These are phyloP conservation scores for Holcopasites calliopsidis DNA, from an alignment of 1,140 invertebrate species.

Conservation along the genomic window DNA sequence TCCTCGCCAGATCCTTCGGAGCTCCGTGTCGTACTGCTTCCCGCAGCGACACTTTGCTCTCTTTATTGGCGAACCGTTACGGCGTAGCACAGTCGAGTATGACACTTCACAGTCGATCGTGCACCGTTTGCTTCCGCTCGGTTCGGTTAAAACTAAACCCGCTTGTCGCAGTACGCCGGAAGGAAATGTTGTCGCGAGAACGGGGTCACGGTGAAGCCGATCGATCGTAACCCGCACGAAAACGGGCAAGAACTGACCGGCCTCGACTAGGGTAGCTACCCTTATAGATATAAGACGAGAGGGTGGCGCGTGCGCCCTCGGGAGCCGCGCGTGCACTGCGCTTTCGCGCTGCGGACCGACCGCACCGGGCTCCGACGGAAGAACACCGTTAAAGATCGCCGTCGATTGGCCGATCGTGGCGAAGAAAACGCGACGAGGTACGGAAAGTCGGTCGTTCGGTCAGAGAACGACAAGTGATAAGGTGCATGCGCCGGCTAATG, in stretches of 20 bases:
- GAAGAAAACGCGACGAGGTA: constrained; percentile 27
- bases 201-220: neutral
- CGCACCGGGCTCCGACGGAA: constrained; percentile 29
- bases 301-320: constrained; percentile 48
- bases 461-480: constrained; percentile 57
- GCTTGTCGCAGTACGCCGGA: neutral
- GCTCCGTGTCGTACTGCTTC: constrained; percentile 22
- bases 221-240: constrained; percentile 50
- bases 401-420: constrained; percentile 41
- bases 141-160: too few relatives aligned
- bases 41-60: constrained; percentile 37
- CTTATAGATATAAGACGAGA: constrained; percentile 67
- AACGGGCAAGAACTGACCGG: constrained; percentile 66
- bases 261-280: constrained; percentile 60
- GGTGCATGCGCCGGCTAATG: constrained; percentile 1
- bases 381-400: constrained; percentile 26
- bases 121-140: neutral
- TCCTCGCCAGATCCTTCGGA: neutral
- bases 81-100: neutral
- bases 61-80: neutral
- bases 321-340: constrained; percentile 51
- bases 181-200: neutral
- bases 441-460: constrained; percentile 58
- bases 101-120: constrained; percentile 18
- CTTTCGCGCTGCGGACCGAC: constrained; percentile 38